These are phyloP conservation scores for Unio delphinus DNA, from an alignment of 2,888 invertebrate genomes.

Conservation along the genomic window DNA sequence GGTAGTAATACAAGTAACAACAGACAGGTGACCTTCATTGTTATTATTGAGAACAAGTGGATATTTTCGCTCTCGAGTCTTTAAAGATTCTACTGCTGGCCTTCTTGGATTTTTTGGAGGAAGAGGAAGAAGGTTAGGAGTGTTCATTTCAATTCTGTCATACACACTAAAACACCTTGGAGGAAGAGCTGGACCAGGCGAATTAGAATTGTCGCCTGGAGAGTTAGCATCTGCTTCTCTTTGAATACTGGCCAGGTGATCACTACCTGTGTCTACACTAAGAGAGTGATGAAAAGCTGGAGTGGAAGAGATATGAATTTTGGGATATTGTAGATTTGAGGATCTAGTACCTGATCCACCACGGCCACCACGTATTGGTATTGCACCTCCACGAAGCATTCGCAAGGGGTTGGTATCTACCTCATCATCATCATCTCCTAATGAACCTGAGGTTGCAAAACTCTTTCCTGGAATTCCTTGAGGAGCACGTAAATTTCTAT, in stretches of 20 bases:
- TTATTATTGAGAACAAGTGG: slow-evolving; percentile 76
- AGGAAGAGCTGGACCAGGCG: slow-evolving; percentile 45
- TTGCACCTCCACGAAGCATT: slow-evolving; percentile 74
- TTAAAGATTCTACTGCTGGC: slow-evolving; percentile 75
- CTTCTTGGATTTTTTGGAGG: slow-evolving; percentile 84
- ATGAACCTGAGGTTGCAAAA: slow-evolving; percentile 33
- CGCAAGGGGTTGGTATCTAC: slow-evolving; percentile 78
- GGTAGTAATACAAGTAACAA: slow-evolving; percentile 27
- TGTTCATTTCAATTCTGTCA: slow-evolving; percentile 17
- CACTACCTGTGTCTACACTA: slow-evolving; percentile 45
- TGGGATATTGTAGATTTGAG: slow-evolving; percentile 39
- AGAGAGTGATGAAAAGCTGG: slow-evolving; percentile 39
- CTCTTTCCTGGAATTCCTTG: slow-evolving; percentile 63
- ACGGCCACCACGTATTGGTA: slow-evolving; percentile 58
- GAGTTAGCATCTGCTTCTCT: slow-evolving; percentile 12
- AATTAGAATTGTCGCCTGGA: slow-evolving; percentile 4
- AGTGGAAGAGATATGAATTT: slow-evolving; percentile 38
- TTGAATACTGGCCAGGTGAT: slow-evolving; percentile 14
- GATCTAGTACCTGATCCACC: slow-evolving; percentile 58
- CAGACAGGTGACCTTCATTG: slow-evolving; percentile 20
- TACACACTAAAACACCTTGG: slow-evolving; percentile 53
- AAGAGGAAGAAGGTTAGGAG: slow-evolving; percentile 78
- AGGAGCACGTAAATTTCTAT: slow-evolving; percentile 60
- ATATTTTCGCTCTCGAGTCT: slow-evolving; percentile 84
- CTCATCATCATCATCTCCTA: slow-evolving; percentile 68